Percentiles rank a stretch among this genome's conserved stretches.
Conservation (phyloP, 2,797 vertebrate genomes). For the Aphelocoma californica region DNA sequence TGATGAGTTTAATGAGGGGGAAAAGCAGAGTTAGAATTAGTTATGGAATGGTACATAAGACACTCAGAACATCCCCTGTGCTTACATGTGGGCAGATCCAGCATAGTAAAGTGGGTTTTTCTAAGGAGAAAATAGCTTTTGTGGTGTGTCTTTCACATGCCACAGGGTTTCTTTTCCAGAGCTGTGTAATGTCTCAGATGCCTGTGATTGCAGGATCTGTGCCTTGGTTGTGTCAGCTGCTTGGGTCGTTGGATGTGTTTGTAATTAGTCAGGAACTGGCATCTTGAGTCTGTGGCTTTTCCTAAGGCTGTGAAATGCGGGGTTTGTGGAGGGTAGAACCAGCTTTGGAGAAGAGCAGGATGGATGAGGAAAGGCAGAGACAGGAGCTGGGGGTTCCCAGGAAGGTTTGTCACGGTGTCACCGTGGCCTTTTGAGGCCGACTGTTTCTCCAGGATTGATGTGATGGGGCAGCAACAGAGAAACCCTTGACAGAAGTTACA, state of each 20-base stretch:
- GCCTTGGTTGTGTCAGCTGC: background rate
- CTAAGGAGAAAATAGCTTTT: background rate
- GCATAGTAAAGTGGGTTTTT: background rate
- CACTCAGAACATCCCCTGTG: background rate
- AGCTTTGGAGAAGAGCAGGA: background rate
- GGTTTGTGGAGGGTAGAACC: background rate
- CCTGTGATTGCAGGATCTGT: background rate
- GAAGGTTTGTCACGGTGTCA: background rate
- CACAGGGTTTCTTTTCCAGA: background rate
- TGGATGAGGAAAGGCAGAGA: background rate
- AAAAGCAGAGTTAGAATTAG: background rate
- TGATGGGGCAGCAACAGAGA: background rate
- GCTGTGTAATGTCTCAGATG: background rate
- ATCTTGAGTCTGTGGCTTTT: background rate
- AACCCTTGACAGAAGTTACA: background rate
- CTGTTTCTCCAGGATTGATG: background rate
- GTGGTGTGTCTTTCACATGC: background rate
- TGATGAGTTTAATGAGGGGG: background rate
- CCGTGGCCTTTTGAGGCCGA: background rate
- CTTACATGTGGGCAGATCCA: background rate
- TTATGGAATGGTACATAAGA: background rate
- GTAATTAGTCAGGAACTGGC: background rate
- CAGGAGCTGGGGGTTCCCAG: background rate
- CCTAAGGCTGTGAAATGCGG: fast-evolving
- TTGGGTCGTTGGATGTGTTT: background rate